Evolutionary conservation across 2,797 vertebrate genomes (phyloP).

Genomic region (Chiloscyllium punctatum): DNA sequence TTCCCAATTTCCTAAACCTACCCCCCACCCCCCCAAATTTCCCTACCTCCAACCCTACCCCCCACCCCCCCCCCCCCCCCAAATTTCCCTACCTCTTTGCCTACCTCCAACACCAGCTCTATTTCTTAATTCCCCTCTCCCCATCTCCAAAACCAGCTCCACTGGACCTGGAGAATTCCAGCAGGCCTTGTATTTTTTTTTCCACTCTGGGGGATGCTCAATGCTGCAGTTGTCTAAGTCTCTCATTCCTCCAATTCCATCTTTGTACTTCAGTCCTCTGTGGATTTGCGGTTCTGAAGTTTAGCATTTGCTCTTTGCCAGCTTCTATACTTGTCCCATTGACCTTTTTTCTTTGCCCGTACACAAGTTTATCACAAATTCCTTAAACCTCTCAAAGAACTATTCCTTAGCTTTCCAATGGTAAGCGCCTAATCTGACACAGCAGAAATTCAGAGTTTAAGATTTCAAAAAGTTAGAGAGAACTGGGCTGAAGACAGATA

Average conservation of each 20-base stretch:
- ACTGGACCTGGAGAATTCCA: too few species aligned
- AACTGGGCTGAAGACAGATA: background rate
- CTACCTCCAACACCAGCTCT: too few species aligned
- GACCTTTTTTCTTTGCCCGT: background rate
- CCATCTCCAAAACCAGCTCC: too few species aligned
- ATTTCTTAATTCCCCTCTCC: too few species aligned
- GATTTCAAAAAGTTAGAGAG: background rate
- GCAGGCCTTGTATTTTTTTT: background rate
- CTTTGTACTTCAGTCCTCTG: background rate
- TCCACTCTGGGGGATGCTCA: background rate
- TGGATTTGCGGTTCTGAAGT: background rate
- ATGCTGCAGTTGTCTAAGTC: background rate
- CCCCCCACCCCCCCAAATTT: too few species aligned
- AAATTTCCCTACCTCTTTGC: too few species aligned
- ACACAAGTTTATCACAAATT: background rate
- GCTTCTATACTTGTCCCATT: background rate
- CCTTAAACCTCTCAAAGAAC: background rate
- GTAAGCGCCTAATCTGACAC: background rate
- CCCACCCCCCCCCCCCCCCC: too few species aligned
- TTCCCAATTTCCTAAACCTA: too few species aligned
- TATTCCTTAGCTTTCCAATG: background rate
- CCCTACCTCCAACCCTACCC: too few species aligned
- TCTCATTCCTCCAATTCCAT: background rate
- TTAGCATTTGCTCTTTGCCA: background rate
- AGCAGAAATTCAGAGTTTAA: background rate